These are phyloP conservation scores for Diarsia brunnea DNA, from an alignment of 2,888 invertebrate genomes.

Conservation along the genomic window DNA sequence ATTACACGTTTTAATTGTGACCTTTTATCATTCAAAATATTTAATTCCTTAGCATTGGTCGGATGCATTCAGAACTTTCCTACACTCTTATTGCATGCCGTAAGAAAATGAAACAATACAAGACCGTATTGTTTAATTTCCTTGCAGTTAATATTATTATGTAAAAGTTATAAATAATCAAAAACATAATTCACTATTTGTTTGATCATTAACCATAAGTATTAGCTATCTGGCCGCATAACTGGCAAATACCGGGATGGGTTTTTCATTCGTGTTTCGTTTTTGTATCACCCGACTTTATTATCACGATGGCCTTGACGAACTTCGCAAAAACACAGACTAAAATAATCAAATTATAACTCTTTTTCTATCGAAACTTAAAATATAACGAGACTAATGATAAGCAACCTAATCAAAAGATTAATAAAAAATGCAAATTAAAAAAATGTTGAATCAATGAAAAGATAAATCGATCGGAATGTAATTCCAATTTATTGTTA, in stretches of 20 bases:
- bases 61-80: background rate
- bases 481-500: conserved; percentile 31
- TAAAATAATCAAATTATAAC: background rate
- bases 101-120: conserved; percentile 3
- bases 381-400: conserved; percentile 17
- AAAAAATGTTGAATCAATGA: conserved; percentile 16
- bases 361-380: background rate
- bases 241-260: background rate
- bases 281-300: background rate
- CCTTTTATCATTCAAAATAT: conserved; percentile 5
- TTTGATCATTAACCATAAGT: background rate
- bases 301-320: background rate
- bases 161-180: background rate
- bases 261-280: background rate
- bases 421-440: background rate
- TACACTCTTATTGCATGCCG: background rate
- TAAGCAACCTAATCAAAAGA: conserved; percentile 1
- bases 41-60: background rate
- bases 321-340: background rate
- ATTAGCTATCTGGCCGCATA: background rate
- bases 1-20: conserved; percentile 22
- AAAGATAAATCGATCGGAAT: conserved; percentile 27
- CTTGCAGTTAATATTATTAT: too few relatives aligned
- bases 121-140: too few relatives aligned
- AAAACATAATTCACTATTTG: conserved; percentile 18